phyloP scores from a whole-genome alignment of 2,888 invertebrate species.

The Diarsia rubi region DNA sequence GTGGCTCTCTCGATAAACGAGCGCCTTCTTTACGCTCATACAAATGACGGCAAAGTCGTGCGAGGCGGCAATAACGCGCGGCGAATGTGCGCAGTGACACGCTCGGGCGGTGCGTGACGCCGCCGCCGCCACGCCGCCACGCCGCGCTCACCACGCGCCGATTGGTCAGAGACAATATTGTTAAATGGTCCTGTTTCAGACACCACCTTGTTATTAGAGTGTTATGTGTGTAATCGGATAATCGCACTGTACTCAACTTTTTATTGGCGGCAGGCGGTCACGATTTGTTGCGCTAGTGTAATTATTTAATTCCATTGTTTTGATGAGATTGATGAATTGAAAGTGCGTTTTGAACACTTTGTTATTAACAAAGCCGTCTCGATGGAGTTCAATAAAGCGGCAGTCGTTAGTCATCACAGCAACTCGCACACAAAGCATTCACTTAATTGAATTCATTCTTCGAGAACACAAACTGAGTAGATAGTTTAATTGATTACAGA shows the following conservation, averaged over 20 bases:
- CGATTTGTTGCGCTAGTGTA: constrained; percentile 80
- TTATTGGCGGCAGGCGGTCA: constrained; percentile 78
- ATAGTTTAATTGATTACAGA: constrained; percentile 60
- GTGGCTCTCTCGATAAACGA: constrained; percentile 84
- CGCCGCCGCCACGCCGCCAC: constrained; percentile 7
- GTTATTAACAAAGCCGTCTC: constrained; percentile 79
- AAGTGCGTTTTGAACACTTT: constrained; percentile 75
- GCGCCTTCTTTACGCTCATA: constrained; percentile 76
- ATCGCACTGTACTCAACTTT: constrained; percentile 72
- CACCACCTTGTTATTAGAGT: constrained; percentile 77
- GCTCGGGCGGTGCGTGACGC: constrained; percentile 63
- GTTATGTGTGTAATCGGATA: constrained; percentile 83
- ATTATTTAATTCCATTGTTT: constrained; percentile 81
- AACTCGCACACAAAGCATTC: constrained; percentile 58
- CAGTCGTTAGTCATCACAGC: constrained; percentile 70
- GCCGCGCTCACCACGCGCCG: constrained; percentile 58
- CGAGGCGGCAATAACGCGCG: constrained; percentile 74
- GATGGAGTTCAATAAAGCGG: constrained; percentile 73
- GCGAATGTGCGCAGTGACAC: constrained; percentile 67
- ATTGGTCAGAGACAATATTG: constrained; percentile 83
- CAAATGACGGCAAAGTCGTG: constrained; percentile 78
- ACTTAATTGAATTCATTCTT: constrained; percentile 64
- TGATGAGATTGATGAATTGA: constrained; percentile 83
- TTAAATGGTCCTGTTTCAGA: constrained; percentile 74
- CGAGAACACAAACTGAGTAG: constrained; percentile 45